Evolutionary conservation across 2,797 vertebrate genomes (phyloP).

Genomic region (Propithecus deckenii): DNA sequence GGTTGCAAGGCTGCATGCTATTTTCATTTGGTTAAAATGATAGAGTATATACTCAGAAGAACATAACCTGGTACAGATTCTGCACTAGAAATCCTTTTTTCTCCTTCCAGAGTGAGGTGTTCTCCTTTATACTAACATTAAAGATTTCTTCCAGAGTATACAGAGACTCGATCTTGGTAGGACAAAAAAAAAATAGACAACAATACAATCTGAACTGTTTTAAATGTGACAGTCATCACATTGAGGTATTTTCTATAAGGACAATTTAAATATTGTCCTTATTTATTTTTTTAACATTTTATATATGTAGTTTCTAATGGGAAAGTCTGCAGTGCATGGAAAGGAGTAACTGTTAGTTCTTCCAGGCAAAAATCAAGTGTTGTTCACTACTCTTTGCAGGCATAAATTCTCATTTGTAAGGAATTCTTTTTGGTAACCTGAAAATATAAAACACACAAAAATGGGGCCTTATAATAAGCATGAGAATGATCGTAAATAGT

Average conservation of each 20-base stretch:
- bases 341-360: background rate
- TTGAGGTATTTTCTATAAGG: background rate
- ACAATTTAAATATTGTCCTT: background rate
- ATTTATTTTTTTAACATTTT: constrained; percentile 41
- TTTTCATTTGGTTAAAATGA: constrained; percentile 70
- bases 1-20: background rate
- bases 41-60: constrained; percentile 13
- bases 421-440: constrained; percentile 50
- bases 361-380: constrained; percentile 26
- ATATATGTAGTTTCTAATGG: background rate
- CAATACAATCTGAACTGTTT: constrained; percentile 47
- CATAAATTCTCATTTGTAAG: background rate
- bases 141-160: constrained; percentile 34
- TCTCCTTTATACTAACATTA: constrained; percentile 62
- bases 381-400: background rate
- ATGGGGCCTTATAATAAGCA: background rate
- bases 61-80: constrained; percentile 33
- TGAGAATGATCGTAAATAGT: background rate
- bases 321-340: background rate
- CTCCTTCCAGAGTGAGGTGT: constrained; percentile 19
- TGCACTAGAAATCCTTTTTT: constrained; percentile 16
- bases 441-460: constrained; percentile 54
- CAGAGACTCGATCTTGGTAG: background rate
- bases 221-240: background rate
- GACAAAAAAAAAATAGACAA: constrained; percentile 53